Percentiles rank a stretch among this genome's conserved stretches.
Conservation (phyloP, 1,140 invertebrate genomes). For the Hylaeus volcanicus region DNA sequence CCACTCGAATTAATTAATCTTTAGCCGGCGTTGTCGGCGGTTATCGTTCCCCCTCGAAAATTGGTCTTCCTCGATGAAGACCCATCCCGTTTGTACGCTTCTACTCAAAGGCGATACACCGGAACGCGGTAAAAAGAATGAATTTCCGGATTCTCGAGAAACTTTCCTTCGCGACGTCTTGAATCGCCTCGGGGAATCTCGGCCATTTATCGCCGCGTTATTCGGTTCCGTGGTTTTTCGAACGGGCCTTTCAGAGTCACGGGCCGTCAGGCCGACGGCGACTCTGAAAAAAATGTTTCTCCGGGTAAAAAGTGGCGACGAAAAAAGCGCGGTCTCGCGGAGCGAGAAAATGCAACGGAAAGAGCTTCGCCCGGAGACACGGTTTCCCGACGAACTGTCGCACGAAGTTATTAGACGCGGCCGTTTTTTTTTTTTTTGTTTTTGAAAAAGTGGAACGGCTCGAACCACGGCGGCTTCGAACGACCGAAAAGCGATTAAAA, state of each 20-base stretch:
- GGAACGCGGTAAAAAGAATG: background rate
- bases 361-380: background rate
- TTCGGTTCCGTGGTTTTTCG: background rate
- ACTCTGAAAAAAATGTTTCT: background rate
- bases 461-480: no score
- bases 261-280: no score
- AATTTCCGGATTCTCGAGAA: background rate
- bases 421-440: no score
- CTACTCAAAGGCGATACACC: background rate
- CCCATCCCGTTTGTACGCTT: background rate
- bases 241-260: background rate
- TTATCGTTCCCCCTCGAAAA: slow-evolving; percentile 21
- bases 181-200: background rate
- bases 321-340: background rate
- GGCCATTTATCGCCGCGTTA: background rate
- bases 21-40: background rate
- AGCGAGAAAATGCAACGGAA: background rate
- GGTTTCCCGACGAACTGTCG: no score
- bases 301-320: background rate
- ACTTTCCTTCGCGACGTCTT: no score
- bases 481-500: no score
- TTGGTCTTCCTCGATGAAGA: background rate
- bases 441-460: no score
- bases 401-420: no score
- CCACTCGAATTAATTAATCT: slow-evolving; percentile 46